phyloP scores from a whole-genome alignment of 2,113 vertebrate genomes.

The Genyomyrus donnyi region DNA sequence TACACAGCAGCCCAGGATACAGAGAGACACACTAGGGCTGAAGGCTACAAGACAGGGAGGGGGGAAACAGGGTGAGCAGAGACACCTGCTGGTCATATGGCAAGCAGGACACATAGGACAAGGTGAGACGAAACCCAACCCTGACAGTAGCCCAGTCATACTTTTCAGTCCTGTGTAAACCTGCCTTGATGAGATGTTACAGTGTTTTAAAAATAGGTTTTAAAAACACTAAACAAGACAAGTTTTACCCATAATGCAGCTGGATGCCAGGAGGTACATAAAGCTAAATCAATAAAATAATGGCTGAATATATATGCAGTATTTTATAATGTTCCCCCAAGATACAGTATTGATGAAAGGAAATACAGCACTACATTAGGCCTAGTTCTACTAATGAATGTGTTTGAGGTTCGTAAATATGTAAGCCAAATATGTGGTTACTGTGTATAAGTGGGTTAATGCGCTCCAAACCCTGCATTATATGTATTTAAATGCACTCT shows the following conservation, averaged over 20 bases:
- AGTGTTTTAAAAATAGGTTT: too few species aligned
- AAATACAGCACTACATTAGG: not conserved
- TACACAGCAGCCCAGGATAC: not conserved
- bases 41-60: not conserved
- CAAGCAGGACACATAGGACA: too few species aligned
- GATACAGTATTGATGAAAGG: not conserved
- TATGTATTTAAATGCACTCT: not conserved
- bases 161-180: too few species aligned
- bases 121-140: too few species aligned
- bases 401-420: not conserved
- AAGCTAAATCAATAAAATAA: not conserved
- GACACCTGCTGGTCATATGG: too few species aligned
- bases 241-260: not conserved
- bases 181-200: too few species aligned
- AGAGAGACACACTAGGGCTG: not conserved
- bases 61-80: not conserved
- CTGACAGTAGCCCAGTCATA: too few species aligned
- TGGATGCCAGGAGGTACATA: not conserved
- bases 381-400: not conserved
- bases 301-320: not conserved
- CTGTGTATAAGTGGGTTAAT: not conserved
- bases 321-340: too few species aligned
- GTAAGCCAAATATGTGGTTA: not conserved
- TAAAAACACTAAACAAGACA: not conserved
- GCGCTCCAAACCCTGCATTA: not conserved